Evolutionary conservation across 2,888 invertebrate species (phyloP).

Genomic region (Leucophora obtusa): DNA sequence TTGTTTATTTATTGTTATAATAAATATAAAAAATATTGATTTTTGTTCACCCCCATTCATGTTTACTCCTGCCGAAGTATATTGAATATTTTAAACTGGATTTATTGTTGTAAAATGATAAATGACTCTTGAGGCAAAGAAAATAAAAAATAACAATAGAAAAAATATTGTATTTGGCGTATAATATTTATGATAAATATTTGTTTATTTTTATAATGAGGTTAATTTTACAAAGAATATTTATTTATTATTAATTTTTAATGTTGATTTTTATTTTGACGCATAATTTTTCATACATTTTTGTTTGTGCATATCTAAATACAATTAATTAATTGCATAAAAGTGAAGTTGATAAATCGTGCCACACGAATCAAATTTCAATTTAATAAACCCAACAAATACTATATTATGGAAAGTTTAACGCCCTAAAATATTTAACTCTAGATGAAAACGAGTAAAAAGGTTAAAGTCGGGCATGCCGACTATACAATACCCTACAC

Average conservation of each 20-base stretch:
- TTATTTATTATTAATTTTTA: constrained; percentile 8
- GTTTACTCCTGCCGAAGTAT: constrained; percentile 6
- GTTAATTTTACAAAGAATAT: constrained; percentile 35
- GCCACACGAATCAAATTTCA: too few relatives aligned
- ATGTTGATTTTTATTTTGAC: neutral
- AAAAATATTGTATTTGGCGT: constrained; percentile 25
- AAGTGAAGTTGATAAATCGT: neutral
- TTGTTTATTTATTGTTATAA: constrained; percentile 28
- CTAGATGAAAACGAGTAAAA: too few relatives aligned
- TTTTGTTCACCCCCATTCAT: constrained; percentile 21
- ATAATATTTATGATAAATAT: constrained; percentile 39
- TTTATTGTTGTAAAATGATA: constrained; percentile 45
- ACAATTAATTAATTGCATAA: neutral
- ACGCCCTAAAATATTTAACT: too few relatives aligned
- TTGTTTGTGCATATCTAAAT: neutral
- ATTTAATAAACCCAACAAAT: too few relatives aligned
- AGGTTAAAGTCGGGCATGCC: too few relatives aligned
- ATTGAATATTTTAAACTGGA: constrained; percentile 26
- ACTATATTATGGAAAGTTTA: too few relatives aligned
- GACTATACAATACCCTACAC: too few relatives aligned
- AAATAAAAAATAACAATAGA: constrained; percentile 13
- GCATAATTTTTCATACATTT: neutral
- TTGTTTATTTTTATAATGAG: constrained; percentile 39
- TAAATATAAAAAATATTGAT: constrained; percentile 45
- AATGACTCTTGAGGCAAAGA: constrained; percentile 31